Percentiles rank a stretch among this genome's conserved stretches.
phyloP scores from a whole-genome alignment of 2,888 invertebrate genomes.

The Sabatieria punctata region DNA sequence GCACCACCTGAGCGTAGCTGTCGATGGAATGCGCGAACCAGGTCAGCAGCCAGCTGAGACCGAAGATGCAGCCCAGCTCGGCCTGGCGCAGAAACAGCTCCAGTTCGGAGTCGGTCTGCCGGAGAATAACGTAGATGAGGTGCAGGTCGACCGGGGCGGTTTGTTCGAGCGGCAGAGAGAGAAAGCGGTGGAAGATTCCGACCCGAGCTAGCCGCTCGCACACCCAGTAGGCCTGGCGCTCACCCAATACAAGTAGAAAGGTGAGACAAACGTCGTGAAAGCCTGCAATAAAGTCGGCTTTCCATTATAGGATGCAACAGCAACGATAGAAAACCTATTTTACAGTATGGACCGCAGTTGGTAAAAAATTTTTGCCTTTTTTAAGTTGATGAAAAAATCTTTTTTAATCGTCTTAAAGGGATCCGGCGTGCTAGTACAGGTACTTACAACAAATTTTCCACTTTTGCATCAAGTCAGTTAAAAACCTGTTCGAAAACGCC shows the following conservation, averaged over 20 bases:
- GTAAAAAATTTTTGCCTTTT: too few species aligned
- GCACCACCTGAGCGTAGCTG: conserved; percentile 65
- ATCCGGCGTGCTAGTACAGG: too few species aligned
- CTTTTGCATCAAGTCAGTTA: too few species aligned
- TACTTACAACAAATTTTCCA: too few species aligned
- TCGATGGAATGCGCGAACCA: conserved; percentile 96
- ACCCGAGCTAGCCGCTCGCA: conserved; percentile 9
- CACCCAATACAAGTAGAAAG: conserved; percentile 21
- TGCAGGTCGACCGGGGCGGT: not conserved
- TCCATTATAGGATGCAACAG: too few species aligned
- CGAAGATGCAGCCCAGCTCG: conserved; percentile 75
- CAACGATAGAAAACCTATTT: too few species aligned
- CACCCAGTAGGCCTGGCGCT: conserved; percentile 17
- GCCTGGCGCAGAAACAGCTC: conserved; percentile 33
- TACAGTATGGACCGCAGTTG: too few species aligned
- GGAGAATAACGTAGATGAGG: conserved; percentile 6
- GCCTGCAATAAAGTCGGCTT: conserved; percentile 20
- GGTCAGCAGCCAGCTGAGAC: conserved; percentile 87
- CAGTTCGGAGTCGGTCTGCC: conserved; percentile 2
- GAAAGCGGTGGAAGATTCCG: conserved; percentile 11
- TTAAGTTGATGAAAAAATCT: too few species aligned
- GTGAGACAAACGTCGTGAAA: conserved; percentile 29
- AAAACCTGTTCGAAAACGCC: too few species aligned
- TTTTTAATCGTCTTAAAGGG: too few species aligned
- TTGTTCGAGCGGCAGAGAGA: conserved; percentile 18